Percentiles rank a stretch among this genome's conserved stretches.
Conservation (phyloP, 2,888 invertebrate species). For the Agrilus mali region DNA sequence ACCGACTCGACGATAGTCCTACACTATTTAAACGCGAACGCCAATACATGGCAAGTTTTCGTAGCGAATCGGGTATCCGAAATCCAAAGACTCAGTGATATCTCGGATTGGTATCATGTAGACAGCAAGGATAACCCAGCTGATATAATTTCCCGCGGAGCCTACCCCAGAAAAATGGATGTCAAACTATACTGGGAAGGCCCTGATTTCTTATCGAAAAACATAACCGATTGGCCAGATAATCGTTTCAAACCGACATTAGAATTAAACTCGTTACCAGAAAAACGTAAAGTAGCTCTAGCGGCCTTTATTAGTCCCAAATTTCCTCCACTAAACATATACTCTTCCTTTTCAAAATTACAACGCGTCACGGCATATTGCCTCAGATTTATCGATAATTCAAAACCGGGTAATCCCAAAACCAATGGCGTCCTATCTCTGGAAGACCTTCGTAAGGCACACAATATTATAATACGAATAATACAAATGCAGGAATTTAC, state of each 20-base stretch:
- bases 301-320: background rate
- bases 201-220: background rate
- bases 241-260: background rate
- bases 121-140: background rate
- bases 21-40: background rate
- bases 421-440: background rate
- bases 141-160: background rate
- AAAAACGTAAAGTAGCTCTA: background rate
- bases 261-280: background rate
- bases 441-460: background rate
- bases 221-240: background rate
- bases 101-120: background rate
- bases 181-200: slow-evolving; percentile 3
- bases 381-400: slow-evolving; percentile 1
- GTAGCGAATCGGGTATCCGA: background rate
- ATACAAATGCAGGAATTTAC: too few species aligned
- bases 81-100: background rate
- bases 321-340: background rate
- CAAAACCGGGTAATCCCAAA: background rate
- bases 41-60: background rate
- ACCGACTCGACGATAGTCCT: background rate
- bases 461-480: too few species aligned
- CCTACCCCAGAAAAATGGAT: background rate
- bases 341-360: slow-evolving; percentile 1
- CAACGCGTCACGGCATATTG: background rate